Percentiles rank a stretch among this genome's conserved stretches.
phyloP scores from a whole-genome alignment of 2,113 vertebrate genomes.

The Cephalopterus ornatus region DNA sequence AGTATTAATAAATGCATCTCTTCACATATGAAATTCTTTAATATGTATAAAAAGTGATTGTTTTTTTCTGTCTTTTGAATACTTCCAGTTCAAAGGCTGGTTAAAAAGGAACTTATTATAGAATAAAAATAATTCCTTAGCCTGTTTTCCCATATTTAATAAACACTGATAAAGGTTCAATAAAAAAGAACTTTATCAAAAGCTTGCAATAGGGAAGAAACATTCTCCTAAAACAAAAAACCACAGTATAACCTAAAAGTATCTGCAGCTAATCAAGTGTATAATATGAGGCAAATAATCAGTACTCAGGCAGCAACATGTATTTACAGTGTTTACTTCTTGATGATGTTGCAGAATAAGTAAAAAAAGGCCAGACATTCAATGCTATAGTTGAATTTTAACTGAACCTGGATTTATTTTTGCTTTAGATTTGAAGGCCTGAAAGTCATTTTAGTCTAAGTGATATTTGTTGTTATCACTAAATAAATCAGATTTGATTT shows the following conservation, averaged over 20 bases:
- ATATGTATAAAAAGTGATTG: background rate
- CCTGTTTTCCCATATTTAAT: background rate
- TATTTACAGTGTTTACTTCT: background rate
- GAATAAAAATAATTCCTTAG: background rate
- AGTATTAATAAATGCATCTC: background rate
- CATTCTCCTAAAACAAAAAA: background rate
- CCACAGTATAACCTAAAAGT: background rate
- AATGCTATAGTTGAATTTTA: background rate
- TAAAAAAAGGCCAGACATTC: background rate
- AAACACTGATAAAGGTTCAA: background rate
- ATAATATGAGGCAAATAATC: background rate
- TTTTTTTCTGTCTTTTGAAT: background rate
- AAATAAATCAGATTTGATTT: slow-evolving; percentile 35
- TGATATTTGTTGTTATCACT: background rate
- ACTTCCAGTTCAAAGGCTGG: background rate
- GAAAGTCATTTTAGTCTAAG: slow-evolving; percentile 35
- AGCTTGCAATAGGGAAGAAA: background rate
- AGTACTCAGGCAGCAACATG: background rate
- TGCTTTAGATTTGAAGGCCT: background rate
- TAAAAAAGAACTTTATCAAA: background rate
- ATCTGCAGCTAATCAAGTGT: background rate
- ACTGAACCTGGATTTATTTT: background rate
- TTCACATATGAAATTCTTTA: background rate
- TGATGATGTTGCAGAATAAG: background rate
- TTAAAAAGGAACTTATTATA: background rate